Base-by-base conservation (phyloP, 2,113 vertebrate species). In the Tragelaphus scriptus region DNA sequence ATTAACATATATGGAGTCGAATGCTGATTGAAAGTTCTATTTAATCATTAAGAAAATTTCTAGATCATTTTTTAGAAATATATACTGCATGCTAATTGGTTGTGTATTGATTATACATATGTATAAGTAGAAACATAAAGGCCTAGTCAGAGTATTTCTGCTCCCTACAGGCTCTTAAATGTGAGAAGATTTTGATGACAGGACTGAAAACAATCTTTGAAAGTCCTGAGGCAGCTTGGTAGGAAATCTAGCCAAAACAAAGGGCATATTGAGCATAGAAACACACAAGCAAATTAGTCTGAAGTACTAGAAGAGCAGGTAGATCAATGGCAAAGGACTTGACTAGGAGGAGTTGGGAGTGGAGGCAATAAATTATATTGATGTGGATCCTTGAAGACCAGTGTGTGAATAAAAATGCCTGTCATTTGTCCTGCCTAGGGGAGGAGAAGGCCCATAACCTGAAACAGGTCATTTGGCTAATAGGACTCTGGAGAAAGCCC, bases 391-490 rank as follows among this genome's bases (percentile, higher is more conserved):
- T 81, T 80, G 12, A 86, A 85, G 77, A 88, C 12, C 53, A 59
- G 28, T 19, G 44, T 91, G 80, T 79, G 53, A 97, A 94, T 86
- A 85, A 81, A 77, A 93, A 91, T 68, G 5, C 15, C 28, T 40
- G 26, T 25, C 80, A 49, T 86, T 91, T 53, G 82, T 95, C 63
- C 91, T 63, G 40, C 58, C 28, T 79, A 16, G 47, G 5, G n/a
- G 28, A 90, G 75, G 47, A 92, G 77, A 98, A 81, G 26, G 80
- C 63, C 28, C 12, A 80, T 77, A 91, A 87, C 30, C 28, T 0
- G 7, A 96, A 94, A 87, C 32, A 90, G 95, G 95, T 95, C 96
- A 93, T 94, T 85, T 97, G 71, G 40, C 94, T 97, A 97, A 98
- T 75, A 97, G 87, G 88, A 61, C 95, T 95, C 96, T 12, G 89